Evolutionary conservation across 2,797 vertebrate genomes (phyloP).

Genomic region (Nannoperca obscura): DNA sequence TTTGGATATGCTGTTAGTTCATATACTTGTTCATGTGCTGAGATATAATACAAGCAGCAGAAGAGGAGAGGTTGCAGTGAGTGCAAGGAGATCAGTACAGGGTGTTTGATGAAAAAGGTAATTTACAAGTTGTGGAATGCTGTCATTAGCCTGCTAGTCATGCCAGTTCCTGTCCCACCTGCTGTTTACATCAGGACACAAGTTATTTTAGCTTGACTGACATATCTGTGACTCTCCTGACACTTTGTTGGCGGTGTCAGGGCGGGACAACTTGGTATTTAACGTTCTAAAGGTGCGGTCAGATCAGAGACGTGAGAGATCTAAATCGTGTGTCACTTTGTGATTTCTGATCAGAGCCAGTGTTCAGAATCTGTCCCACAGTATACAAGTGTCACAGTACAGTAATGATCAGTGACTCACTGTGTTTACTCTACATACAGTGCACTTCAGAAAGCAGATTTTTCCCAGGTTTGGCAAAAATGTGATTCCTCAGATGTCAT

Average conservation of each 20-base stretch:
- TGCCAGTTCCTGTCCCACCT: neutral
- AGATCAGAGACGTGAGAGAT: neutral
- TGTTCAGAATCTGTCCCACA: neutral
- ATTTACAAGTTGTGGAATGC: neutral
- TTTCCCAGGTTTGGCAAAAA: constrained; percentile 6
- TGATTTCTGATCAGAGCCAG: neutral
- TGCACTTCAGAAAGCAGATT: neutral
- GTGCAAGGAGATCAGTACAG: too few relatives aligned
- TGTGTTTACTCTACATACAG: constrained; percentile 23
- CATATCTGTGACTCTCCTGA: neutral
- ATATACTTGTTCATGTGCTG: neutral
- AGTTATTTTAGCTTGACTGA: neutral
- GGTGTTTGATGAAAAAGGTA: too few relatives aligned
- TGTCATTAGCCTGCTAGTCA: neutral
- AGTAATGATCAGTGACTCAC: neutral
- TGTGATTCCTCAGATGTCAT: constrained; percentile 14
- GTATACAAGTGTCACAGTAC: neutral
- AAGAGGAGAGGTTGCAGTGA: too few relatives aligned
- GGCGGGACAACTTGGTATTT: neutral
- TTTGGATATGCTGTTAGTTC: neutral
- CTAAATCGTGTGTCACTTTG: neutral
- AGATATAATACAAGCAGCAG: too few relatives aligned
- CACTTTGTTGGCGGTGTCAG: neutral
- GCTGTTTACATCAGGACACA: neutral
- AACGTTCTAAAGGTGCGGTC: neutral